Evolutionary conservation across 2,888 invertebrate genomes (phyloP), one percentile per base, ranked within the genome.

Genomic region (Euplexia lucipara): DNA sequence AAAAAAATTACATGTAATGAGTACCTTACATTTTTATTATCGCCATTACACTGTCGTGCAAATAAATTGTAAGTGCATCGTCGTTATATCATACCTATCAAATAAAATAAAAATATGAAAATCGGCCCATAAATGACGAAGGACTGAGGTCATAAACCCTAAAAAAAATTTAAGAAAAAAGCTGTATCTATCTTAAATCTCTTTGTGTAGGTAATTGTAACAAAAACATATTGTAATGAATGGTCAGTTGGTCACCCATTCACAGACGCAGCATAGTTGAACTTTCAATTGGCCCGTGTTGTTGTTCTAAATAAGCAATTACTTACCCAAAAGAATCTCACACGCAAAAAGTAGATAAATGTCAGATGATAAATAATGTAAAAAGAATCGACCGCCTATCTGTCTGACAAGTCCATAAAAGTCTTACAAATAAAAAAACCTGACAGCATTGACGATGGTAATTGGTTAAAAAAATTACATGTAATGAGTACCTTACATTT

Each of bases 401-500:
- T 4, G 73, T 75, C 70, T 74, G 53, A 22, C 32, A n/a, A 39
- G n/a, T 22, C 30, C n/a, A 35, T 54, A 57, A 53, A 47, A 42
- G 37, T 5, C 41, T 20, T 9, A 9, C 18, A 56, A 60, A n/a
- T n/a, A n/a, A n/a, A n/a, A 61, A 67, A 76, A 56, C 5, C 6
- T n/a, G 34, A 6, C n/a, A 18, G 34, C 44, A 39, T 34, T 67
- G 35, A 8, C 32, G 32, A 34, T 45, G 39, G 37, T 60, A 67
- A 75, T 62, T 71, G 32, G 37, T 53, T 26, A 0, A 53, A 60
- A 66, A 75, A 63, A 67, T 41, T 6, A 49, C 56, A 14, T 34
- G 52, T 75, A 76, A 75, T 75, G 41, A 62, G 20, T 18, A 59
- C 51, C 44, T 66, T 54, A 65, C 57, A 63, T 53, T 54, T 68